Percentiles rank a stretch among this genome's conserved stretches.
Evolutionary conservation across 2,113 vertebrate species (phyloP).

Genomic region (Oryzias woworae): DNA sequence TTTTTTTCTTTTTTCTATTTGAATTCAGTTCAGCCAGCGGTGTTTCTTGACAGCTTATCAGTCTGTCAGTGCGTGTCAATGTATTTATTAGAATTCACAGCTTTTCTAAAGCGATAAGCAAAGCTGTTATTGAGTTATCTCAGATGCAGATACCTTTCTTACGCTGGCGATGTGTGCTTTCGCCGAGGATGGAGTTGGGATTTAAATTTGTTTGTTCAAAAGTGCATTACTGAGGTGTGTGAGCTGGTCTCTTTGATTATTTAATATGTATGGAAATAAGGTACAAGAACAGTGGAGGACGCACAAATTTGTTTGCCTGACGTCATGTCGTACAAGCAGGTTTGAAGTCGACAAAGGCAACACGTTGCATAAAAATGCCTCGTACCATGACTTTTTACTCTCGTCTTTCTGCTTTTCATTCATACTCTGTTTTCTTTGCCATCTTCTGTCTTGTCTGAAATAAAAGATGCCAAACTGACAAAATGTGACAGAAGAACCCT

Average conservation of each 20-base stretch:
- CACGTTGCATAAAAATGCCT: no score
- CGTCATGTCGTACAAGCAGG: conserved; percentile 36
- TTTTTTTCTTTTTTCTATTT: not conserved
- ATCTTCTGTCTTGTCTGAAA: no score
- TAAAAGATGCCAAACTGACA: no score
- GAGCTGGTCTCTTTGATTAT: conserved; percentile 42
- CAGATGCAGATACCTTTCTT: conserved; percentile 20
- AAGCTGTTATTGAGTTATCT: conserved; percentile 58
- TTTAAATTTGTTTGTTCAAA: conserved; percentile 15
- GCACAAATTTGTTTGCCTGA: no score
- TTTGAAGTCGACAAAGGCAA: conserved; percentile 37
- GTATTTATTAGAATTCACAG: conserved; percentile 12
- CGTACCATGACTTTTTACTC: no score
- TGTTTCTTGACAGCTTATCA: conserved; percentile 15
- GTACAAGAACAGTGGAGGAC: not conserved
- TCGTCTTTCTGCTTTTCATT: no score
- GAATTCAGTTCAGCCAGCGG: not conserved
- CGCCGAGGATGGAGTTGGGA: not conserved
- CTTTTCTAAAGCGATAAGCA: conserved; percentile 52
- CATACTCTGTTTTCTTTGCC: no score
- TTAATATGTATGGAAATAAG: conserved; percentile 77
- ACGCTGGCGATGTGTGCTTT: conserved; percentile 40
- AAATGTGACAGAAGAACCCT: no score
- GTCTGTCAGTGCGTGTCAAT: conserved; percentile 21
- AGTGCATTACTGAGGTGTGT: conserved; percentile 17